phyloP scores from a whole-genome alignment of 1,140 invertebrate species.

The Gonatopus flavifemur region DNA sequence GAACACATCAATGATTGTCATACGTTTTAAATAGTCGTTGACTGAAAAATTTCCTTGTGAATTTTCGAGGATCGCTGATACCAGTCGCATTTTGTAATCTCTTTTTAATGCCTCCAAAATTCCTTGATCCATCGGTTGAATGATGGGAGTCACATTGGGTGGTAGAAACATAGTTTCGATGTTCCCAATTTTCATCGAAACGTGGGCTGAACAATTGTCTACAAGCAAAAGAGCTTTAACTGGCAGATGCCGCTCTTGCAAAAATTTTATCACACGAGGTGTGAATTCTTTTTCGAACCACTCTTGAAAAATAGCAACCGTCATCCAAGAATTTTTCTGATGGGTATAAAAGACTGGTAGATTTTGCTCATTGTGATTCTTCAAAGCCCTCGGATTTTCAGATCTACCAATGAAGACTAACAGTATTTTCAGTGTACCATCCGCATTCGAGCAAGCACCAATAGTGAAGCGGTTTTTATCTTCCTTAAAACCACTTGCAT shows the following conservation, averaged over 20 bases:
- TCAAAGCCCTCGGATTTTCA: conserved; percentile 10
- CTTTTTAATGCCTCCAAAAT: conserved; percentile 28
- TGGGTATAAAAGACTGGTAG: conserved; percentile 12
- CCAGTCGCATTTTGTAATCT: neutral
- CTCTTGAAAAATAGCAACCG: conserved; percentile 4
- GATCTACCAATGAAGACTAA: conserved; percentile 20
- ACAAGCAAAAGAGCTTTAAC: conserved; percentile 22
- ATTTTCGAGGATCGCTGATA: neutral
- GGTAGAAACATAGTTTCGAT: conserved; percentile 51
- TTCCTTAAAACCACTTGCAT: neutral
- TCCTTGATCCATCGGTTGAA: conserved; percentile 57
- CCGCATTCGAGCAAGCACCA: conserved; percentile 44
- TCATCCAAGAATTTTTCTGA: conserved; percentile 21
- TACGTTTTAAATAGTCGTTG: conserved; percentile 18
- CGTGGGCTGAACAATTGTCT: conserved; percentile 25
- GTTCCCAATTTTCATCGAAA: conserved; percentile 18
- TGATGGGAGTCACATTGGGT: conserved; percentile 49
- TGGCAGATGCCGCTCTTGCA: conserved; percentile 11
- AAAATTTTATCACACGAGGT: conserved; percentile 18
- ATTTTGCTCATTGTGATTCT: conserved; percentile 3
- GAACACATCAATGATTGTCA: conserved; percentile 37
- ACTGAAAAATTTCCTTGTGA: neutral
- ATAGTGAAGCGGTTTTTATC: conserved; percentile 25
- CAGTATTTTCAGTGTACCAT: conserved; percentile 36
- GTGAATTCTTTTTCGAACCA: conserved; percentile 21